Conservation (phyloP, 2,797 vertebrate genomes). For the Tarsius wallacei region DNA sequence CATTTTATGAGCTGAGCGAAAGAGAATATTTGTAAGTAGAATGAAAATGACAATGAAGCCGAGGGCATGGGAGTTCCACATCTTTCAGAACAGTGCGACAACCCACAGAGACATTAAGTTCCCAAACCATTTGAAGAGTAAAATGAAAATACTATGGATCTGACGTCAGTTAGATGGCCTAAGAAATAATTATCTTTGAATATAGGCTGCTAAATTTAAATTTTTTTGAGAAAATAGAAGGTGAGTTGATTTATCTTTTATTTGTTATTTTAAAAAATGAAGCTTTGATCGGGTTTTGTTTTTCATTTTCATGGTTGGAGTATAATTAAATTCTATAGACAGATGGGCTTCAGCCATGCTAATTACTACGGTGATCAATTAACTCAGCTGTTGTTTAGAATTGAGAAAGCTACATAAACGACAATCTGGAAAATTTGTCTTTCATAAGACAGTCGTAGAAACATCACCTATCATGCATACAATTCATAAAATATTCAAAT, state of each 20-base stretch:
- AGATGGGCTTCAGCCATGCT: constrained; percentile 86
- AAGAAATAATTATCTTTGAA: background rate
- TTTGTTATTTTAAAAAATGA: constrained; percentile 35
- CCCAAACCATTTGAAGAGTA: background rate
- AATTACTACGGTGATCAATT: constrained; percentile 84
- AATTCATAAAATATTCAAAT: constrained; percentile 53
- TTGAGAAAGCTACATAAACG: constrained; percentile 49
- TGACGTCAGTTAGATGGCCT: background rate
- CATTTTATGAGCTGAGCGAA: background rate
- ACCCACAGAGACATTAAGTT: background rate
- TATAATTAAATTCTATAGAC: constrained; percentile 78
- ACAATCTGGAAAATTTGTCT: constrained; percentile 37
- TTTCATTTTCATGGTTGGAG: constrained; percentile 75
- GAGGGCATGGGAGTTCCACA: rapidly evolving
- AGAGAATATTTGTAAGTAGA: background rate
- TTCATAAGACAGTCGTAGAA: constrained; percentile 28
- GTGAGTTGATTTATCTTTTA: constrained; percentile 21
- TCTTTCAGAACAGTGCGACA: background rate
- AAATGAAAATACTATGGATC: background rate
- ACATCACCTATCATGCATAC: constrained; percentile 15
- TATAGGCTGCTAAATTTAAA: constrained; percentile 40
- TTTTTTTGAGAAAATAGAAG: constrained; percentile 49
- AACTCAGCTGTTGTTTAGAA: constrained; percentile 82
- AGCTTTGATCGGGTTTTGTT: constrained; percentile 75
- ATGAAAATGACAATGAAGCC: background rate